phyloP scores from a whole-genome alignment of 2,888 invertebrate species.

The Frankliniella intonsa region DNA sequence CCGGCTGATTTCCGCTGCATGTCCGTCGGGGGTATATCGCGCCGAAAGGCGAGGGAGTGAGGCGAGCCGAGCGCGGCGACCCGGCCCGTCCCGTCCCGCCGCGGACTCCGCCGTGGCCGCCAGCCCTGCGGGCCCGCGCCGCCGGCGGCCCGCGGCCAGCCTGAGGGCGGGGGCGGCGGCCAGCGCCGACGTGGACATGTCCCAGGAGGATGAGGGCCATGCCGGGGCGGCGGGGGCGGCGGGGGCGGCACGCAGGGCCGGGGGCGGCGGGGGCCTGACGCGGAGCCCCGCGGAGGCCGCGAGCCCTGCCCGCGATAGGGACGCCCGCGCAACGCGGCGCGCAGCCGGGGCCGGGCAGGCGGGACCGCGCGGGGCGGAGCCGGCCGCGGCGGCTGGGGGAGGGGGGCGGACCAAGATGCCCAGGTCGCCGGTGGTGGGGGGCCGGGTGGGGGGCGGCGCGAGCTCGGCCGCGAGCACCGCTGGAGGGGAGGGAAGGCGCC shows the following conservation, averaged over 20 bases:
- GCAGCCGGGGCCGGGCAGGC: not conserved
- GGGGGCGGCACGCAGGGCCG: not conserved
- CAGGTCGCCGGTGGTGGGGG: conserved; percentile 8
- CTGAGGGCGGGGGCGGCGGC: not conserved
- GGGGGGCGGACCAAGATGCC: conserved; percentile 1
- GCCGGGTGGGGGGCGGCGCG: conserved; percentile 19
- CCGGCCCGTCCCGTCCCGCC: too few relatives aligned
- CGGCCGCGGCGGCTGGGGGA: not conserved
- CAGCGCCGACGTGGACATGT: not conserved
- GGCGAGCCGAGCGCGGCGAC: too few relatives aligned
- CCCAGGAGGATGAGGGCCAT: not conserved
- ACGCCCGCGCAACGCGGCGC: not conserved
- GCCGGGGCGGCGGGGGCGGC: not conserved
- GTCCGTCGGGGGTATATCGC: not conserved
- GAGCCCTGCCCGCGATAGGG: not conserved
- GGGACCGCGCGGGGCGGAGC: conserved; percentile 15
- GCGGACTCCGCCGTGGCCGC: not conserved
- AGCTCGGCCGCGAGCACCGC: not conserved
- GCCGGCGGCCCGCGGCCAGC: not conserved
- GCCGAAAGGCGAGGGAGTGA: not conserved
- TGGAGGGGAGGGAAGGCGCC: not conserved
- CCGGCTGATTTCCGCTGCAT: not conserved
- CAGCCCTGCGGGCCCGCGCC: not conserved
- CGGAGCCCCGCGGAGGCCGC: not conserved
- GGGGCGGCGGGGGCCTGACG: not conserved